Base-by-base conservation (phyloP, 2,113 vertebrate species). In the Hirundichthys speculiger region DNA sequence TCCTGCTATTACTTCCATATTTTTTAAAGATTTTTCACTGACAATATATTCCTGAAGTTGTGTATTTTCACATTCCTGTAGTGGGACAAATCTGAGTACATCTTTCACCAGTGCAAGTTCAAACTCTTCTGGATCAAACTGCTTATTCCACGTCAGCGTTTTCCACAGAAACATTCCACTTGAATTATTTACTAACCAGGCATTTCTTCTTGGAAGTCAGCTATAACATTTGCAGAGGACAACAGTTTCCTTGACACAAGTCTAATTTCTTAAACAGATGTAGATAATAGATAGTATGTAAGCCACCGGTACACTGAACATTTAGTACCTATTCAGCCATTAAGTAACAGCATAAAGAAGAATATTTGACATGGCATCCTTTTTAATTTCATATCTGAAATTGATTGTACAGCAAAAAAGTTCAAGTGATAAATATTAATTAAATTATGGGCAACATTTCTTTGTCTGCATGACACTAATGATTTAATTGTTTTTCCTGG, bases 171-270 rank as follows among this genome's bases (percentile, higher is more conserved):
- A 66, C 49, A 50, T 30, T 47, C 60, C 21, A 21, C 48, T 57
- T 77, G 39, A 80, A 75, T 78, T 78, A 78, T 78, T 81, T 65
- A 78, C 40, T 24, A n/a, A 34, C 14, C 13, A 5, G 2, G 7
- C 13, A 38, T 18, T 74, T 74, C 43, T 60, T 14, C 57, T 56
- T 41, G 2, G 13, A 47, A 62, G 49, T 21, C 49, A 20, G 30
- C 43, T 51, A 15, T 34, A 58, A 49, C 14, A 46, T 45, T 52
- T 50, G 42, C 46, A 67, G 19, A 67, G 40, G n/a, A 10, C 1
- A 56, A 22, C 40, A 16, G 21, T 14, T 22, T 43, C 16, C n/a
- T 40, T 19, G 16, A 51, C 1, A 9, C 6, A 6, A 27, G 25
- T 52, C 10, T 25, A 25, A 42, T 14, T 13, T 10, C 2, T n/a